Evolutionary conservation across 1,140 invertebrate species (phyloP).

Genomic region (Drosophila mauritiana): DNA sequence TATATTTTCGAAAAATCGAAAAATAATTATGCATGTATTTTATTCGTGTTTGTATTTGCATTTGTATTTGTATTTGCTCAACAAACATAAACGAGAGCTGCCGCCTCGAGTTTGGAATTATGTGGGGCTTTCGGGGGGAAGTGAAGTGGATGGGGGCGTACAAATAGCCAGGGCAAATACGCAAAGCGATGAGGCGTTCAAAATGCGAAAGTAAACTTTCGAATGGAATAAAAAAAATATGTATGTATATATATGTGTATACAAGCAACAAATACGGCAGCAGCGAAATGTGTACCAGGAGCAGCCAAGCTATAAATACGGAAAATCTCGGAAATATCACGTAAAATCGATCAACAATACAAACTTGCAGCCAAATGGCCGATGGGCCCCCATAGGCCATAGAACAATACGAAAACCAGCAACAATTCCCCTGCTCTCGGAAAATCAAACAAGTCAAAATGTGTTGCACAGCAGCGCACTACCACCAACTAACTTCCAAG

Average conservation of each 20-base stretch:
- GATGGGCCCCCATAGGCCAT: conserved; percentile 50
- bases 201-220: conserved; percentile 83
- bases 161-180: conserved; percentile 66
- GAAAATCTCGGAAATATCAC: conserved; percentile 85
- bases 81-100: conserved; percentile 65
- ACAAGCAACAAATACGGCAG: conserved; percentile 67
- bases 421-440: conserved; percentile 17
- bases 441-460: conserved; percentile 77
- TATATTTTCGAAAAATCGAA: conserved; percentile 79
- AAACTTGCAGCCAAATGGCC: conserved; percentile 83
- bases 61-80: conserved; percentile 82
- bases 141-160: conserved; percentile 9
- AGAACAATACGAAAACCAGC: conserved; percentile 28
- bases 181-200: conserved; percentile 72
- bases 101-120: conserved; percentile 29
- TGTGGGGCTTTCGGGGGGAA: neutral
- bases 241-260: conserved; percentile 9
- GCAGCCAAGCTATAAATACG: conserved; percentile 79
- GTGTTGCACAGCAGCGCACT: conserved; percentile 5
- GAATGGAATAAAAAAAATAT: conserved; percentile 73
- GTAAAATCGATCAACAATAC: conserved; percentile 85
- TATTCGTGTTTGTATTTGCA: conserved; percentile 83
- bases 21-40: conserved; percentile 84
- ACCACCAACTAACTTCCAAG: conserved; percentile 27
- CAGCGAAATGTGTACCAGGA: conserved; percentile 61